Conservation (phyloP, 30 jellyfish, hydroid and myxozoan species). For the Rhopilema esculentum region DNA sequence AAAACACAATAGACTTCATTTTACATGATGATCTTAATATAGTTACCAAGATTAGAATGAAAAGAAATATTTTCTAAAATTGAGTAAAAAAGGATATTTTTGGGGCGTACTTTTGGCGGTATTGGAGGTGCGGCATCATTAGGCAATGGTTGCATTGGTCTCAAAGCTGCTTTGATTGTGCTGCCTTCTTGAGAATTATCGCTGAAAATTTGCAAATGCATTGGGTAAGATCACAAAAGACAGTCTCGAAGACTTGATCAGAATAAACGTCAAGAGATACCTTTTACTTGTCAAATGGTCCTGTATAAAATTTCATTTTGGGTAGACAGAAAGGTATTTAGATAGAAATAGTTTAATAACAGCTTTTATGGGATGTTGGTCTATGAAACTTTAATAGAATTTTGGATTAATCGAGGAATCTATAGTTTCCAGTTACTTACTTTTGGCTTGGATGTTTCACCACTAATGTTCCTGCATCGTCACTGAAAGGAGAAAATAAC, state of each 20-base stretch:
- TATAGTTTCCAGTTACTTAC: not conserved
- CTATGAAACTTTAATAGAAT: no score
- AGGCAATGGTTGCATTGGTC: conserved; percentile 56
- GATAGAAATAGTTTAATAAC: not conserved
- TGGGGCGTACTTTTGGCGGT: conserved; percentile 67
- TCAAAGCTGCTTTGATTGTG: conserved; percentile 49
- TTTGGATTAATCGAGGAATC: no score
- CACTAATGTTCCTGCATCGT: conserved; percentile 56
- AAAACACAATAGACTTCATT: no score
- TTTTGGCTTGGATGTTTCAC: conserved; percentile 23
- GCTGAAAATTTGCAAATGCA: conserved; percentile 1
- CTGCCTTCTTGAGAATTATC: conserved; percentile 5
- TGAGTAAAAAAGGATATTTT: not conserved
- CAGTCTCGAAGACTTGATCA: not conserved
- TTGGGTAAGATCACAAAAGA: no score
- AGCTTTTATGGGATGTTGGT: no score
- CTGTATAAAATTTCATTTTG: no score
- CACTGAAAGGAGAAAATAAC: not conserved
- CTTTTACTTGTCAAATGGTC: no score
- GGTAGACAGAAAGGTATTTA: not conserved
- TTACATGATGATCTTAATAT: no score
- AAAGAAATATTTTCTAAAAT: no score
- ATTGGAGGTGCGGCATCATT: conserved; percentile 69
- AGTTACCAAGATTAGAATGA: no score
- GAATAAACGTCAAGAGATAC: not conserved